Evolutionary conservation across 2,797 vertebrate species (phyloP).

Genomic region (Malurus splendens): DNA sequence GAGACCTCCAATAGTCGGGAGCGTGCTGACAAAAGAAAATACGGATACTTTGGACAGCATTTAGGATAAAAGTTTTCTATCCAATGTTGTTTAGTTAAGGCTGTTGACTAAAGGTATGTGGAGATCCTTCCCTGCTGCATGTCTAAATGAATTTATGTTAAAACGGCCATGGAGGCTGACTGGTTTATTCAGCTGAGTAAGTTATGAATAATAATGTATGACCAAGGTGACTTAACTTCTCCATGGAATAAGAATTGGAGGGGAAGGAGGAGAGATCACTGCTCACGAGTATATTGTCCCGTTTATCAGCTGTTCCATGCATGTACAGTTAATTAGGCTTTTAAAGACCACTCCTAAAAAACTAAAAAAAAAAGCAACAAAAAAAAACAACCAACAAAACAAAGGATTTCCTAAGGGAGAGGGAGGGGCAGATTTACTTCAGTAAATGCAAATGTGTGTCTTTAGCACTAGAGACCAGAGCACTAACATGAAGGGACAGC

Average conservation of each 20-base stretch:
- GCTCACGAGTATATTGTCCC: not conserved
- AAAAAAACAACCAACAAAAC: not conserved
- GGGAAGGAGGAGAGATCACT: not conserved
- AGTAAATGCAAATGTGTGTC: slow-evolving; percentile 32
- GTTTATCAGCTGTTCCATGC: slow-evolving; percentile 41
- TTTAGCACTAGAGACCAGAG: not conserved
- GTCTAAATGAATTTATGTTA: slow-evolving; percentile 9
- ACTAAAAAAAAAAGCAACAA: not conserved
- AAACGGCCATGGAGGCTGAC: slow-evolving; percentile 1
- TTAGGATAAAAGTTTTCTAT: not conserved
- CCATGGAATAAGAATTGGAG: not conserved
- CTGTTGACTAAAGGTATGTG: not conserved
- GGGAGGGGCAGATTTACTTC: not conserved
- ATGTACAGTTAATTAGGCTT: slow-evolving; percentile 20
- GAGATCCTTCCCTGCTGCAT: not conserved
- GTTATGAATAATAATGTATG: slow-evolving; percentile 30
- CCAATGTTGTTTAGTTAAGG: not conserved
- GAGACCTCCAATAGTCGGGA: not conserved
- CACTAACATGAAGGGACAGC: not conserved
- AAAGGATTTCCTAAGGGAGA: slow-evolving; percentile 34
- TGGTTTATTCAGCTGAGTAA: slow-evolving; percentile 42
- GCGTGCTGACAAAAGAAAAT: not conserved
- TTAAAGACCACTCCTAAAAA: not conserved
- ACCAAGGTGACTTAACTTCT: slow-evolving; percentile 28
- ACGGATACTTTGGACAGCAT: not conserved